Base-by-base conservation (phyloP, 2,888 invertebrate species). In the Dryobotodes eremita region DNA sequence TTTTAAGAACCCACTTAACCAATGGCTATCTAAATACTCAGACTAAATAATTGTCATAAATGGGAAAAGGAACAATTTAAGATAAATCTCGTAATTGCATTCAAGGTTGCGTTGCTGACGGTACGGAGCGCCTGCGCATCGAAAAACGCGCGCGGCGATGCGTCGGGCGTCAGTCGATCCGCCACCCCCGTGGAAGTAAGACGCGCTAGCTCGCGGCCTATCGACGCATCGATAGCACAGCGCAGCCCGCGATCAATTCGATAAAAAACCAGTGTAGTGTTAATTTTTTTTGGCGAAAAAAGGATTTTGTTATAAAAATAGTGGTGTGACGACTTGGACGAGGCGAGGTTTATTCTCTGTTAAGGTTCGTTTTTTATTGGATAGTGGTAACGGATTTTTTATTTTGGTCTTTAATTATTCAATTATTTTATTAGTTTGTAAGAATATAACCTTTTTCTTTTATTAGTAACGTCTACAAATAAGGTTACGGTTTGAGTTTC, bases 11-110 rank as follows among this genome's bases (percentile, higher is more conserved):
- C 20, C 1, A 65, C 11, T 36, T 75, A 15, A 46, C 11, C 5
- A 68, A 50, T 36, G 26, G 2, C 50, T 50, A 62, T 72, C 57
- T 75, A 50, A 82, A 75, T 82, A 76, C 46, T n/a, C 69, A 65
- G 50, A 72, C 57, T 8, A 48, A 72, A 61, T 74, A 73, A 86
- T 84, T 85, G 53, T 46, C 72, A 57, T 84, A 84, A 80, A 73
- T 78, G 65, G 77, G 76, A 87, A 89, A 87, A 86, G 85, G 87
- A 90, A 88, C 84, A 88, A 87, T 83, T 92, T 88, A 90, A 94
- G 94, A 94, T 94, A 93, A 93, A 95, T 95, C 95, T 94, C 90
- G 92, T 93, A 93, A 94, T 93, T 94, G 94, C 94, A 94, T 91
- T 90, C 91, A 90, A 90, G 89, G 90, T 86, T 89, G 85, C 86